These are phyloP conservation scores for Brachionus paranguensis DNA, from an alignment of 1,140 invertebrate species.

Conservation along the genomic window DNA sequence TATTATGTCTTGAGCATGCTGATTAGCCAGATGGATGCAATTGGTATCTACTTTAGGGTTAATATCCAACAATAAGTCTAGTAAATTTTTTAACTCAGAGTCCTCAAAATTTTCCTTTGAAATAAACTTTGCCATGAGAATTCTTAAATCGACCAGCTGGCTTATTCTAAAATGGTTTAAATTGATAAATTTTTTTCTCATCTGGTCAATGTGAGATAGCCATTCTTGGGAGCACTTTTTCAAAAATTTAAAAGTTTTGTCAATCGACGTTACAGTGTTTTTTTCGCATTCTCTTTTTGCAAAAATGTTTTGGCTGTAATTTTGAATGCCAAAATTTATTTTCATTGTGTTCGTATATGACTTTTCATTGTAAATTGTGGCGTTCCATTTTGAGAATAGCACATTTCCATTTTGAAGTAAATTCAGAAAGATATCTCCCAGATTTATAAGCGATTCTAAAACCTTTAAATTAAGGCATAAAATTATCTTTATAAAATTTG, in stretches of 20 bases:
- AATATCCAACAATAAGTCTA: slow-evolving; percentile 43
- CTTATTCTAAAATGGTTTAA: slow-evolving; percentile 49
- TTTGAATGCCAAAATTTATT: slow-evolving; percentile 44
- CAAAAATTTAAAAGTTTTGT: slow-evolving; percentile 46
- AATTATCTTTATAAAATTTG: no score
- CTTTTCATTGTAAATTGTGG: slow-evolving; percentile 45
- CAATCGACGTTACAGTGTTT: slow-evolving; percentile 43
- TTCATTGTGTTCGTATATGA: slow-evolving; percentile 42
- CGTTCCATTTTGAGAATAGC: slow-evolving; percentile 46
- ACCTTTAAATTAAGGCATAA: slow-evolving; percentile 42
- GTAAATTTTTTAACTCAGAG: slow-evolving; percentile 13
- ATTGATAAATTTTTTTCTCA: slow-evolving; percentile 44
- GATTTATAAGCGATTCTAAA: slow-evolving; percentile 46
- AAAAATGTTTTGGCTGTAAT: slow-evolving; percentile 41
- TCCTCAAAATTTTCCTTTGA: slow-evolving; percentile 37
- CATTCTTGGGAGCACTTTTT: slow-evolving; percentile 47
- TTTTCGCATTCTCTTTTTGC: not conserved
- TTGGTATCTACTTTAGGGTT: slow-evolving; percentile 43
- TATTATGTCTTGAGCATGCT: not conserved
- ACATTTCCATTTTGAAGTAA: slow-evolving; percentile 46
- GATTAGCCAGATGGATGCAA: not conserved
- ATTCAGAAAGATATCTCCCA: slow-evolving; percentile 46
- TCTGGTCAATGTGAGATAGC: slow-evolving; percentile 44
- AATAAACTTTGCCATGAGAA: slow-evolving; percentile 43
- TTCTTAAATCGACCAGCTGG: slow-evolving; percentile 48